phyloP scores from a whole-genome alignment of 2,113 vertebrate species.

The Pogona vitticeps region DNA sequence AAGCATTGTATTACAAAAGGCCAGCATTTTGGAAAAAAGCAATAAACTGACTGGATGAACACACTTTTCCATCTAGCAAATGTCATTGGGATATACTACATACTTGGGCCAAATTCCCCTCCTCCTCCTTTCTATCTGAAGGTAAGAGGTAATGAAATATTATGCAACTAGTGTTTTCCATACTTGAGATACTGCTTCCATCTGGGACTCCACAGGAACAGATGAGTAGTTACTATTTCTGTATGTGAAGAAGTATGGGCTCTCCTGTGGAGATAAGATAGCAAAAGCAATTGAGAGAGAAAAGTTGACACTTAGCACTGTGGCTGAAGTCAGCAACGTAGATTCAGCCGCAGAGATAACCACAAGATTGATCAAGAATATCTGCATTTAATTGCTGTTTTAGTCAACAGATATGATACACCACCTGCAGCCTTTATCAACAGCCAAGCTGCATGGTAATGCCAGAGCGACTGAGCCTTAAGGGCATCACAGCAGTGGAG shows the following conservation, averaged over 20 bases:
- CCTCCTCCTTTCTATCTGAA: neutral
- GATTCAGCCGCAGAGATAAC: neutral
- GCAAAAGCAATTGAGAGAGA: neutral
- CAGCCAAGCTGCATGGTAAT: neutral
- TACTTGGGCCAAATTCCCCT: neutral
- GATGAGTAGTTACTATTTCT: slow-evolving; percentile 72
- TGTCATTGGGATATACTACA: neutral
- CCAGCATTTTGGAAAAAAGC: no score
- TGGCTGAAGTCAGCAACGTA: neutral
- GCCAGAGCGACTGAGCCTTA: neutral
- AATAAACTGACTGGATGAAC: neutral
- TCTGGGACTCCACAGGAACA: neutral
- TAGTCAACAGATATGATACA: neutral
- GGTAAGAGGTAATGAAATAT: neutral
- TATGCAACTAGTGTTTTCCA: slow-evolving; percentile 15
- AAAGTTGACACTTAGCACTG: slow-evolving; percentile 3
- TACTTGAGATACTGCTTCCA: slow-evolving; percentile 61
- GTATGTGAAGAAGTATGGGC: slow-evolving; percentile 75
- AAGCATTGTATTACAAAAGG: neutral
- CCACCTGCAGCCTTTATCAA: neutral
- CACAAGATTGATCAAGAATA: neutral
- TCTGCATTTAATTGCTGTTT: neutral
- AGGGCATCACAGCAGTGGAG: neutral
- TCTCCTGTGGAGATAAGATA: slow-evolving; percentile 67
- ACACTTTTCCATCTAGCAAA: neutral